A percentile compares a stretch with the other conserved stretches of the same genome.
Conservation (phyloP, 2,113 vertebrate genomes). For the Gila orcuttii region DNA sequence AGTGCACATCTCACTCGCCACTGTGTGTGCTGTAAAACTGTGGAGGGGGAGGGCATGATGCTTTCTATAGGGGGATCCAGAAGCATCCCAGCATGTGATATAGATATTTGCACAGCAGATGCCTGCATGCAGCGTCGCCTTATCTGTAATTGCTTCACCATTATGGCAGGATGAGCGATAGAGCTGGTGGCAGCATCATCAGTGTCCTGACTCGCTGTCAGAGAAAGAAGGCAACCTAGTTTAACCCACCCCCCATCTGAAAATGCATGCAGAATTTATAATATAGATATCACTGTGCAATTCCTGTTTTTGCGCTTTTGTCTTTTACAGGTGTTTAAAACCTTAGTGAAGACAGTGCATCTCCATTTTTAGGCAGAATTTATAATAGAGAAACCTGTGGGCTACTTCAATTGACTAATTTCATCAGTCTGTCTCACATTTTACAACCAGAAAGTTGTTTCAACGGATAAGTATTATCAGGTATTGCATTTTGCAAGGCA, state of each 20-base stretch:
- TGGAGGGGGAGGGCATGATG: conserved; percentile 6
- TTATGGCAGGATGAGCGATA: conserved; percentile 56
- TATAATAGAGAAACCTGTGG: background rate
- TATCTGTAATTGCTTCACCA: conserved; percentile 61
- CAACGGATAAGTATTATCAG: background rate
- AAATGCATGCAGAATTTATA: conserved; percentile 20
- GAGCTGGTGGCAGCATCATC: conserved; percentile 50
- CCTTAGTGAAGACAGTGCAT: background rate
- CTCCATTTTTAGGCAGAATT: background rate
- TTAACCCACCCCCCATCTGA: conserved; percentile 23
- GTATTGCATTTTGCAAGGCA: background rate
- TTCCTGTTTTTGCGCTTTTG: background rate
- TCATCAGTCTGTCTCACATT: conserved; percentile 14
- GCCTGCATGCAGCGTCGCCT: conserved; percentile 40
- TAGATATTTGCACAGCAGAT: conserved; percentile 49
- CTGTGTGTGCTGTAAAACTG: conserved; percentile 40
- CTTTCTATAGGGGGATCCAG: conserved; percentile 29
- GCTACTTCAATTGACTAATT: background rate
- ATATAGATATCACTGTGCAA: background rate
- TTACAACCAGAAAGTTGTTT: conserved; percentile 18
- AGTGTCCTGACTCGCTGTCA: conserved; percentile 47
- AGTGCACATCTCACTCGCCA: conserved; percentile 7
- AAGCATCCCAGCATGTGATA: conserved; percentile 50
- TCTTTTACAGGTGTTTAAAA: conserved; percentile 1
- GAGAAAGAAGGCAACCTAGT: conserved; percentile 27